A percentile compares a stretch with the other conserved stretches of the same genome.
Evolutionary conservation across 1,140 invertebrate species (phyloP).

Genomic region (Apis laboriosa): DNA sequence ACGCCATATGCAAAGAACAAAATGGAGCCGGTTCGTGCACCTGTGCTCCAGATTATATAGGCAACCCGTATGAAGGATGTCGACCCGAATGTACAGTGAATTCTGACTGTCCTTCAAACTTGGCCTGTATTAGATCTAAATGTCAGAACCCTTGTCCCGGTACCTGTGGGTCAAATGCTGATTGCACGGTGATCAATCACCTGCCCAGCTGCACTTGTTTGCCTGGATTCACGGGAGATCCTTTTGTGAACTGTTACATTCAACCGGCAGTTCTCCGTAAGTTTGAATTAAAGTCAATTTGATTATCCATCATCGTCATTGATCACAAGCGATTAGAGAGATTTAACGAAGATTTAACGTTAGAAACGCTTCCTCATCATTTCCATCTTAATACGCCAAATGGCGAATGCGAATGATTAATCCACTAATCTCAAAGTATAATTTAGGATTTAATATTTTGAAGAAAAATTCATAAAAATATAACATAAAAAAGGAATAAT

Average conservation of each 20-base stretch:
- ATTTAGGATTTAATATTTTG: not conserved
- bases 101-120: slow-evolving; percentile 84
- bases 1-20: slow-evolving; percentile 81
- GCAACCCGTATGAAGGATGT: slow-evolving; percentile 87
- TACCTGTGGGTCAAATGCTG: slow-evolving; percentile 85
- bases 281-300: not conserved
- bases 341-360: slow-evolving; percentile 26
- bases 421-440: slow-evolving; percentile 33
- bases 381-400: slow-evolving; percentile 44
- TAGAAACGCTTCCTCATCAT: slow-evolving; percentile 63
- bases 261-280: slow-evolving; percentile 69
- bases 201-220: slow-evolving; percentile 84
- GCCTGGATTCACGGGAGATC: slow-evolving; percentile 84
- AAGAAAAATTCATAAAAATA: not conserved
- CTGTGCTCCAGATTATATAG: slow-evolving; percentile 87
- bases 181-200: slow-evolving; percentile 85
- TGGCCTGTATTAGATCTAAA: slow-evolving; percentile 84
- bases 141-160: slow-evolving; percentile 86
- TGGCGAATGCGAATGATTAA: slow-evolving; percentile 17
- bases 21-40: slow-evolving; percentile 81
- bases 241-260: slow-evolving; percentile 77
- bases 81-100: slow-evolving; percentile 88
- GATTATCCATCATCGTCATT: slow-evolving; percentile 1
- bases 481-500: not conserved
- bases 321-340: not conserved